Evolutionary conservation across 2,888 invertebrate species (phyloP).

Genomic region (Strigamia maritima): DNA sequence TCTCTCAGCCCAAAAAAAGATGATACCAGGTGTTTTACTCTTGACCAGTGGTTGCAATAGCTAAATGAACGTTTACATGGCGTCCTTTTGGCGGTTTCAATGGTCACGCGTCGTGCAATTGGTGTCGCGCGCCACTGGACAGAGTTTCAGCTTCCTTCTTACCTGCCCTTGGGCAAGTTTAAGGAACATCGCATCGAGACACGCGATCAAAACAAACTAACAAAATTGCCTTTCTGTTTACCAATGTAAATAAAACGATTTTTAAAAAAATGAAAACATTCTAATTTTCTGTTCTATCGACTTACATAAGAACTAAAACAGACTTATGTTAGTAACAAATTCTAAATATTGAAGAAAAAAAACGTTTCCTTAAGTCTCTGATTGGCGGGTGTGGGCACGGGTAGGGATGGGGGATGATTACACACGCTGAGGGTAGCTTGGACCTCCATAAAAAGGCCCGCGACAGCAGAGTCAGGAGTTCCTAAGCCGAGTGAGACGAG

Average conservation of each 20-base stretch:
- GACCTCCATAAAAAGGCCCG: neutral
- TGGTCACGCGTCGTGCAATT: conserved; percentile 16
- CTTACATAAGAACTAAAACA: neutral
- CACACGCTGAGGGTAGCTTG: neutral
- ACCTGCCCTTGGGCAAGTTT: neutral
- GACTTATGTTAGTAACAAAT: too few species aligned
- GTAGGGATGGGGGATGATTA: neutral
- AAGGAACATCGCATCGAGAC: neutral
- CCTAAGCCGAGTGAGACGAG: neutral
- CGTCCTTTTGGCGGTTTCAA: neutral
- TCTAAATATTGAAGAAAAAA: neutral
- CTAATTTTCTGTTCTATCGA: neutral
- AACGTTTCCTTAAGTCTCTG: neutral
- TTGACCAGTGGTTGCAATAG: too few species aligned
- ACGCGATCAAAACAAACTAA: neutral
- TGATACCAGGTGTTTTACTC: too few species aligned
- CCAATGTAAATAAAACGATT: too few species aligned
- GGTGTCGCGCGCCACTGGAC: conserved; percentile 3
- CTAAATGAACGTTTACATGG: neutral
- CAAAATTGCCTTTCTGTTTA: too few species aligned
- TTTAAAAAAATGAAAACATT: too few species aligned
- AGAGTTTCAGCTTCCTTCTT: neutral
- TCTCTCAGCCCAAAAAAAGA: too few species aligned
- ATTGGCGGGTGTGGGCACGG: conserved; percentile 7
- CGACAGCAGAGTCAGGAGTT: neutral